Evolutionary conservation across 2,113 vertebrate genomes (phyloP), one percentile per base, ranked within the genome.

Genomic region (Oxyura jamaicensis): DNA sequence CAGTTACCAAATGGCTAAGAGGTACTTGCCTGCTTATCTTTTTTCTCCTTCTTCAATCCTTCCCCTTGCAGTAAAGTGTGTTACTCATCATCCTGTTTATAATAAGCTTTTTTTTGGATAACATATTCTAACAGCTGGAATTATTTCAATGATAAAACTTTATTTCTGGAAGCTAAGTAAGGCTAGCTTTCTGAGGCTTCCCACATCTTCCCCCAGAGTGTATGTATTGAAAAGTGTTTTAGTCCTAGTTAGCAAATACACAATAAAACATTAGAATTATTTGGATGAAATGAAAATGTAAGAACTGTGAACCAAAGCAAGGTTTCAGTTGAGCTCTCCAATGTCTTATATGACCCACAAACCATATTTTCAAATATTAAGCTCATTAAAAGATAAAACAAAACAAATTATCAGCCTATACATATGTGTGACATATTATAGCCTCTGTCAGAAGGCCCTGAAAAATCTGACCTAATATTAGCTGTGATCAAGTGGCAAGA

Each of bases 351-450:
- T 86, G 67, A 86, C 35, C 72, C 90, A 22, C 1, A 23, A 94
- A 50, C 18, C 69, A 9, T 58, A 80, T 86, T 93, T 95, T 91
- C 71, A 91, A 69, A 26, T 90, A 62, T n/a, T 79, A 78, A 69
- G 29, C 10, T 91, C 46, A 84, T 88, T 92, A 74, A 84, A 92
- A 90, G 29, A 81, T 53, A 84, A 94, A 88, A 13, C 22, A 93
- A 92, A 94, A 35, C 66, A 91, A 91, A 81, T 6, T 66, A 82
- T 52, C 46, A 10, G 0, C 13, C 21, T 88, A 63, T 28, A 17
- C 80, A 7, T 83, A 0, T 39, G 28, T 71, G 33, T 6, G 3
- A 75, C 29, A 29, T 90, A 52, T 56, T 86, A 31, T 14, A 55
- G 26, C 55, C 86, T 80, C 67, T 83, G 50, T 90, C 33, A 88